phyloP scores from a whole-genome alignment of 2,888 invertebrate genomes.

The Allolobophora icterica region DNA sequence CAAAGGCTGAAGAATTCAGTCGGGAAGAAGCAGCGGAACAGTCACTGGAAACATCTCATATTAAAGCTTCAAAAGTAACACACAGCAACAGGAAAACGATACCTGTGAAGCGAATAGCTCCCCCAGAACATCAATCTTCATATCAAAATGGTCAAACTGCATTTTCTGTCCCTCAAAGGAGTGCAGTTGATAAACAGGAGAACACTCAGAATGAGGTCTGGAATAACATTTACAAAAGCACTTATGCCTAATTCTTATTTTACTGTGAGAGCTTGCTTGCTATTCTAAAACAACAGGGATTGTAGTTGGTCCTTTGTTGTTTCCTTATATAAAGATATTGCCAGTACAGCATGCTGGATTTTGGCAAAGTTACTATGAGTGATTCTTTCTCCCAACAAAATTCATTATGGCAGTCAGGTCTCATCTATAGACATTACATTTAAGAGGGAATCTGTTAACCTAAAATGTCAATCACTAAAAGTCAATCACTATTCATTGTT shows the following conservation, averaged over 20 bases:
- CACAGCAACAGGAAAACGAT: background rate
- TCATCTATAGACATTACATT: background rate
- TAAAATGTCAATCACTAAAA: background rate
- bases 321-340: background rate
- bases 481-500: background rate
- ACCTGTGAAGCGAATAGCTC: background rate
- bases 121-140: background rate
- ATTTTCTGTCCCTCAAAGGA: background rate
- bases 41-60: background rate
- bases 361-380: background rate
- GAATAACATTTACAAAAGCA: background rate
- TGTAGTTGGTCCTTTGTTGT: too few relatives aligned
- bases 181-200: background rate
- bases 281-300: background rate
- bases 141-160: constrained; percentile 1
- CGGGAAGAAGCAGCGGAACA: background rate
- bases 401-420: too few relatives aligned
- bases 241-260: background rate
- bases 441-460: background rate
- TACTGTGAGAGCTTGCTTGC: background rate
- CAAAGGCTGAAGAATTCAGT: background rate
- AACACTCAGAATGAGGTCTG: background rate
- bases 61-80: background rate
- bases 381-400: too few relatives aligned
- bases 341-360: background rate